Evolutionary conservation across 2,797 vertebrate species (phyloP), one percentile per base, ranked within the genome.

Genomic region (Phylloscopus collybita): DNA sequence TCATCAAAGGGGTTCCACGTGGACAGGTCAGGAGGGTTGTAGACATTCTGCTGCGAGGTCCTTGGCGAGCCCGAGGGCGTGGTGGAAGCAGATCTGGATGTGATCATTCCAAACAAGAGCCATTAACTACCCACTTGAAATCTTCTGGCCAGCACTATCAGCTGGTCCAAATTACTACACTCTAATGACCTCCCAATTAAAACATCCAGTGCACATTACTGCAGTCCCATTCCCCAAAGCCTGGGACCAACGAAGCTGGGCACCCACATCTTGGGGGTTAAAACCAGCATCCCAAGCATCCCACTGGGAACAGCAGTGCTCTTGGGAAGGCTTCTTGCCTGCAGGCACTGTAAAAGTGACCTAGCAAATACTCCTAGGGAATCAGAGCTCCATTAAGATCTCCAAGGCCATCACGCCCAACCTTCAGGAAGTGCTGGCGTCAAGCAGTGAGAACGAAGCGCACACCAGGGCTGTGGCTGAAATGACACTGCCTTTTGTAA

Each of bases 1-100:
- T 99, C 99, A 6, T 99, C 99, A 23, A 99, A 99, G 1, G 99
- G 99, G 96, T 99, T 99, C 99, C 99, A 99, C 10, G 98, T 98
- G 86, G 99, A 97, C 93, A 96, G 95, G 11, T 97, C 96, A 3
- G 97, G 97, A 6, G 98, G 98, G 96, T 98, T 99, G 96, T 99
- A 99, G 75, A 99, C 99, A 8, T 98, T 99, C 96, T 99, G 99
- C 95, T 99, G 99, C 2, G 99, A 99, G 53, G 99, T 99, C 96
- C 98, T 98, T 17, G 99, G 99, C 42, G 99, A 99, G 72, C 99
- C 99, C 26, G 99, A 99, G 13, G 99, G 99, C 9, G 99, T 99
- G 71, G 99, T 99, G 90, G 99, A 99, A 93, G 99, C 99, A 90
- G 99, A 99, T 97, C 99, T 99, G 74, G 93, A 91, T 50, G 82